A percentile compares a stretch with the other conserved stretches of the same genome.
These are phyloP conservation scores for Dendrocincla tyrannina DNA, from an alignment of 2,797 vertebrate species.

Conservation along the genomic window DNA sequence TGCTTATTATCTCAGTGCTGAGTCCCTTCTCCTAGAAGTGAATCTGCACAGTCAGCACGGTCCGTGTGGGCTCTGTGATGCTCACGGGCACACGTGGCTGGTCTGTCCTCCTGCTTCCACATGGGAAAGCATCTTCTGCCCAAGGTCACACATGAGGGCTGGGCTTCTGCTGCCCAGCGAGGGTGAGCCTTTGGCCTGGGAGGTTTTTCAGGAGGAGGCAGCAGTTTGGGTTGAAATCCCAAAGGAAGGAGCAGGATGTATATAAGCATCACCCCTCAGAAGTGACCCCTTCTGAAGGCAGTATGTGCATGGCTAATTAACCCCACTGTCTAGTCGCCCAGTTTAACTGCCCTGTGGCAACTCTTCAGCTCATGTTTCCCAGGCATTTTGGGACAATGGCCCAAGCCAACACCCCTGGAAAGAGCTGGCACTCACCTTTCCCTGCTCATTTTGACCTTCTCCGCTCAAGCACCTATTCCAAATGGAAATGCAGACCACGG, in stretches of 20 bases:
- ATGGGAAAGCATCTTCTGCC: accelerated
- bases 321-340: accelerated
- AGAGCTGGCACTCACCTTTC: neutral
- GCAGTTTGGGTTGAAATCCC: neutral
- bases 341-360: neutral
- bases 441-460: neutral
- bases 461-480: neutral
- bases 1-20: neutral
- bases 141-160: neutral
- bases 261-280: neutral
- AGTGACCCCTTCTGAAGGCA: neutral
- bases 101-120: neutral
- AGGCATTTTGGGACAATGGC: neutral
- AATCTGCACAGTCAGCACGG: neutral
- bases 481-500: accelerated
- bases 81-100: accelerated
- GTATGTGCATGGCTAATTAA: neutral
- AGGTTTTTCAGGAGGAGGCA: neutral
- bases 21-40: neutral
- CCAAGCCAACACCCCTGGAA: neutral
- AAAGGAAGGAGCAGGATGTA: neutral
- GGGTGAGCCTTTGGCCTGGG: neutral
- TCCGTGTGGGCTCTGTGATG: neutral
- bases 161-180: neutral
- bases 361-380: neutral